Base-by-base conservation (phyloP, 2,888 invertebrate species). In the Drosophila barbarae region DNA sequence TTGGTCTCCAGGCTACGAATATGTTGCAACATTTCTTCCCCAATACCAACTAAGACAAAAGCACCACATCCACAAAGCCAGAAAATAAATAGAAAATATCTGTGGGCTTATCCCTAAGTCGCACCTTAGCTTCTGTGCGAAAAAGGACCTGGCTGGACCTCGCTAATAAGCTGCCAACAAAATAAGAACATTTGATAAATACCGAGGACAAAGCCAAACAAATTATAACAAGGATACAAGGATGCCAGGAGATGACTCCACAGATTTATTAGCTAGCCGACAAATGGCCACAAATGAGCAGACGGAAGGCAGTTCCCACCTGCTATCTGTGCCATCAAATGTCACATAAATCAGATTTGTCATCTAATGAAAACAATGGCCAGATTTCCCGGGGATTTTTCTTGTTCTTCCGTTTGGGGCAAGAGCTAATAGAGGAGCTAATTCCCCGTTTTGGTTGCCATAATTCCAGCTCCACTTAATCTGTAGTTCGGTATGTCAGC, bases 301-400 rank as follows among this genome's bases (percentile, higher is more conserved):
- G 54, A 36, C 30, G 28, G 44, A 21, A 32, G 26, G 44, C 47
- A 50, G 35, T 46, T 44, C 55, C 46, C 64, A 64, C 68, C 39
- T 56, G 63, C 60, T 64, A 56, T 42, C 26, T 44, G 53, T 35
- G 70, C 82, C 86, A 81, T 86, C 85, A 84, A 78, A 86, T 84
- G 77, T 70, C 86, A 74, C 85, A 84, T 84, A 84, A 84, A 84
- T 86, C 86, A 84, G 84, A 77, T 84, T 84, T 84, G 84, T 72
- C 76, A 75, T 77, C 73, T 75, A 74, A 71, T 72, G 76, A 73
- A 67, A 82, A 54, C 74, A 72, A 69, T 65, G 56, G 55, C 30
- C 36, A 23, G 54, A 57, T 34, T 39, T 50, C 15, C 41, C 23
- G 13, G 41, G 47, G n/a, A 42, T 60, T 35, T 23, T 41, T 30